Percentiles rank a stretch among this genome's conserved stretches.
phyloP scores from a whole-genome alignment of 2,888 invertebrate genomes.

The Leptura quadrifasciata region DNA sequence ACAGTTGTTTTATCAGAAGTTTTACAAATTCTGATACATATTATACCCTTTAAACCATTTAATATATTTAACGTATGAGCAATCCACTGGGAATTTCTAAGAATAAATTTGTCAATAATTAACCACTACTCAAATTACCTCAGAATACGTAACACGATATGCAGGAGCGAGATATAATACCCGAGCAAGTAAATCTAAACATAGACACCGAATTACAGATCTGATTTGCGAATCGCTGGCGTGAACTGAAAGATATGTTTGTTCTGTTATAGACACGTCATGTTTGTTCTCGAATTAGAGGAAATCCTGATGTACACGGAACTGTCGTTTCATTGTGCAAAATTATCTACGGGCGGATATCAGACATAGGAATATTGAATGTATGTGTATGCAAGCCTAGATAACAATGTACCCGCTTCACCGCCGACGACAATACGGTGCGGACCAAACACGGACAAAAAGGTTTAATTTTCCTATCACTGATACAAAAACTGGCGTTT shows the following conservation, averaged over 20 bases:
- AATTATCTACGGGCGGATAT: conserved; percentile 64
- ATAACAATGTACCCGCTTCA: conserved; percentile 55
- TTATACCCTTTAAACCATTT: no score
- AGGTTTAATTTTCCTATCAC: no score
- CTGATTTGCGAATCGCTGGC: conserved; percentile 62
- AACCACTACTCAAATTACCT: conserved; percentile 19
- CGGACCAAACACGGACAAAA: neutral
- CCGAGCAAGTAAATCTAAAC: conserved; percentile 18
- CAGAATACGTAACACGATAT: conserved; percentile 15
- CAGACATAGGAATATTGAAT: conserved; percentile 61
- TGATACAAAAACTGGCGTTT: no score
- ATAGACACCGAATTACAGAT: conserved; percentile 42
- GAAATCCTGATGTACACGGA: conserved; percentile 62
- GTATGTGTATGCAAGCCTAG: conserved; percentile 50
- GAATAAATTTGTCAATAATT: conserved; percentile 8
- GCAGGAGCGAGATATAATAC: neutral
- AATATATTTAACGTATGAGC: neutral
- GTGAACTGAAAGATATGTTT: conserved; percentile 64
- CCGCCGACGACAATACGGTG: conserved; percentile 6
- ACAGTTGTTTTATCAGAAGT: no score
- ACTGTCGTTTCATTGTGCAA: conserved; percentile 64
- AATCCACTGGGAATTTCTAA: conserved; percentile 5
- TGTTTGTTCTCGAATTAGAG: conserved; percentile 64
- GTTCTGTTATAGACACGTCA: conserved; percentile 61
- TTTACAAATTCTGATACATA: no score